Conservation (phyloP, 2,888 invertebrate species). For the Lasioglossum oenotherae region DNA sequence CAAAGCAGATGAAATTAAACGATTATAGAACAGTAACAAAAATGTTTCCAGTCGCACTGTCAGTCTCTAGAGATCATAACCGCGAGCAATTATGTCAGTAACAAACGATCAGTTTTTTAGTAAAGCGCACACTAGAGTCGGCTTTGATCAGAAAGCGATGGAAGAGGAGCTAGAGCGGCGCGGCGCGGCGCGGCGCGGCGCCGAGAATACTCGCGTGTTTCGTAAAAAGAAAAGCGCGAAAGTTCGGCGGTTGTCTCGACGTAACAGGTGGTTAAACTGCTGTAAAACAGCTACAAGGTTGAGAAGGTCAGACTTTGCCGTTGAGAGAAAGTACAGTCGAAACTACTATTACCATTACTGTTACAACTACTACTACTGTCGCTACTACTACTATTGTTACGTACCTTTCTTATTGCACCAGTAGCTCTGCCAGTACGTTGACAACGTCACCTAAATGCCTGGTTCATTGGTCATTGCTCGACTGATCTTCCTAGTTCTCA, state of each 20-base stretch:
- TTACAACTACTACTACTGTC: not conserved
- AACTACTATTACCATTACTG: constrained; percentile 46
- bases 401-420: not conserved
- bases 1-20: not conserved
- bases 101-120: not conserved
- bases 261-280: constrained; percentile 82
- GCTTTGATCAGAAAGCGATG: not conserved
- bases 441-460: not conserved
- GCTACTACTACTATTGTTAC: not conserved
- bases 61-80: not conserved
- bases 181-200: constrained; percentile 9
- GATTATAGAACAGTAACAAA: not conserved
- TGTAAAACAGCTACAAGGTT: constrained; percentile 76
- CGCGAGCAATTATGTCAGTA: not conserved
- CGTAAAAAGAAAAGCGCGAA: constrained; percentile 74
- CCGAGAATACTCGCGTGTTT: constrained; percentile 66
- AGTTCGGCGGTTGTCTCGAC: constrained; percentile 72
- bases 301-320: constrained; percentile 50
- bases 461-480: not conserved
- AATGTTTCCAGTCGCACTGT: not conserved
- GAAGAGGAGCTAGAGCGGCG: not conserved
- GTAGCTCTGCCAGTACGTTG: not conserved
- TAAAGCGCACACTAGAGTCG: not conserved
- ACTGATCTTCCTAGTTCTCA: not conserved
- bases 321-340: constrained; percentile 19